These are phyloP conservation scores for Papilio elwesi DNA, from an alignment of 2,888 invertebrate genomes.

Conservation along the genomic window DNA sequence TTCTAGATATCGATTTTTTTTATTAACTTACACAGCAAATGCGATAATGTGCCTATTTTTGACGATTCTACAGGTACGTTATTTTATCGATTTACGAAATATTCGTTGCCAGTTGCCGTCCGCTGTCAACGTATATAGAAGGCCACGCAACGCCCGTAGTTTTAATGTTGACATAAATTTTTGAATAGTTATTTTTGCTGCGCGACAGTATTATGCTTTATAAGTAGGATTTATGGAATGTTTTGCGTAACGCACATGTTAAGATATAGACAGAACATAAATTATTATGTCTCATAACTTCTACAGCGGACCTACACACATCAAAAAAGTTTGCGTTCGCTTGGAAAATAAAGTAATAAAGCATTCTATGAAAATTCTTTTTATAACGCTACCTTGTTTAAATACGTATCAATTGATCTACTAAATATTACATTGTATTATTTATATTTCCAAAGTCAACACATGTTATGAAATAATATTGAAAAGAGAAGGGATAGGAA, in stretches of 20 bases:
- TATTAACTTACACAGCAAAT: neutral
- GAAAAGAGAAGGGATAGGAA: too few species aligned
- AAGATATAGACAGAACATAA: neutral
- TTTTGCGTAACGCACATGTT: neutral
- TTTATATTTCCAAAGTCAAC: too few species aligned
- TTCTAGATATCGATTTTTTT: too few species aligned
- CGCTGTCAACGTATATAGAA: conserved; percentile 14
- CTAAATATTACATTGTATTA: too few species aligned
- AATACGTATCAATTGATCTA: too few species aligned
- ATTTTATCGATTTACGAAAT: conserved; percentile 11
- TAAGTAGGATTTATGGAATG: neutral
- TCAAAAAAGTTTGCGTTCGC: neutral
- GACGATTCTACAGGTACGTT: neutral
- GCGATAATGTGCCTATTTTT: neutral
- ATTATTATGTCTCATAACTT: conserved; percentile 11
- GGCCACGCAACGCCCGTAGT: conserved; percentile 16
- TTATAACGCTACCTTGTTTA: too few species aligned
- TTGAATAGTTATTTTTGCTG: conserved; percentile 10
- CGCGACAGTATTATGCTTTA: conserved; percentile 15
- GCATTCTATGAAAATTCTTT: neutral
- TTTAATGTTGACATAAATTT: conserved; percentile 17
- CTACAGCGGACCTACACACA: neutral
- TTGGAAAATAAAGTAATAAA: conserved; percentile 3
- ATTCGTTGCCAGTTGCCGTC: conserved; percentile 18
- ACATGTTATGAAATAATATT: too few species aligned